A percentile compares a stretch with the other conserved stretches of the same genome.
Evolutionary conservation across 1,140 invertebrate species (phyloP).

Genomic region (Lasaia peninsularis): DNA sequence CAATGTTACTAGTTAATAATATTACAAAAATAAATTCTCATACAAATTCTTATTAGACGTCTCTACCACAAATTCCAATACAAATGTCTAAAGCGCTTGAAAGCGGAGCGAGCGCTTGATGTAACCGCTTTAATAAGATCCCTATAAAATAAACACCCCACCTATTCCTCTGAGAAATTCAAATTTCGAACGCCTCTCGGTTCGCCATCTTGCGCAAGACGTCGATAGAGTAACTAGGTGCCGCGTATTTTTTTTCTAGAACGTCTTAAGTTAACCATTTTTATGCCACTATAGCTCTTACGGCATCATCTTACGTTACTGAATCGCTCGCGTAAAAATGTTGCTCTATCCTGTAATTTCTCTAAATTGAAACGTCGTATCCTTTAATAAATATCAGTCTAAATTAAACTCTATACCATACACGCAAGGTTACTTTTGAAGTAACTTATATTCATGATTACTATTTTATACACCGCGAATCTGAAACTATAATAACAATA

Average conservation of each 20-base stretch:
- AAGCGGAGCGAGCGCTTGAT: slow-evolving; percentile 28
- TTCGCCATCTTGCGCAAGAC: slow-evolving; percentile 73
- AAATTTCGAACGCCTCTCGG: slow-evolving; percentile 70
- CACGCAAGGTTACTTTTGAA: slow-evolving; percentile 22
- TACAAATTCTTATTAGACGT: slow-evolving; percentile 24
- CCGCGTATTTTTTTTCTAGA: slow-evolving; percentile 51
- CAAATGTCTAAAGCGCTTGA: slow-evolving; percentile 33
- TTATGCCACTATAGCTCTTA: slow-evolving; percentile 72
- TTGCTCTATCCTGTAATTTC: slow-evolving; percentile 45
- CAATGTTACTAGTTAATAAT: too few species aligned
- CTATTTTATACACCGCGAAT: slow-evolving; percentile 22
- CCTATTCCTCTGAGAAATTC: slow-evolving; percentile 70
- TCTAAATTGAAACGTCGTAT: slow-evolving; percentile 26
- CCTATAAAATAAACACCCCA: slow-evolving; percentile 50
- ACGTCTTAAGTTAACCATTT: slow-evolving; percentile 73
- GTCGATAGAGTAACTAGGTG: slow-evolving; percentile 67
- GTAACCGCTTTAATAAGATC: slow-evolving; percentile 18
- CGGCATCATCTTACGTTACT: slow-evolving; percentile 57
- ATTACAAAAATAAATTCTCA: neutral
- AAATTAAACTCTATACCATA: slow-evolving; percentile 8
- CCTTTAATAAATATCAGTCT: neutral
- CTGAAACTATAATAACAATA: slow-evolving; percentile 72
- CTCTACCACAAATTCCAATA: slow-evolving; percentile 25
- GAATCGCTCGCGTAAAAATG: slow-evolving; percentile 74
- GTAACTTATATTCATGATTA: slow-evolving; percentile 15